Evolutionary conservation across 1,140 invertebrate genomes (phyloP), one percentile per base, ranked within the genome.

Genomic region (Meloidogyne floridensis): DNA sequence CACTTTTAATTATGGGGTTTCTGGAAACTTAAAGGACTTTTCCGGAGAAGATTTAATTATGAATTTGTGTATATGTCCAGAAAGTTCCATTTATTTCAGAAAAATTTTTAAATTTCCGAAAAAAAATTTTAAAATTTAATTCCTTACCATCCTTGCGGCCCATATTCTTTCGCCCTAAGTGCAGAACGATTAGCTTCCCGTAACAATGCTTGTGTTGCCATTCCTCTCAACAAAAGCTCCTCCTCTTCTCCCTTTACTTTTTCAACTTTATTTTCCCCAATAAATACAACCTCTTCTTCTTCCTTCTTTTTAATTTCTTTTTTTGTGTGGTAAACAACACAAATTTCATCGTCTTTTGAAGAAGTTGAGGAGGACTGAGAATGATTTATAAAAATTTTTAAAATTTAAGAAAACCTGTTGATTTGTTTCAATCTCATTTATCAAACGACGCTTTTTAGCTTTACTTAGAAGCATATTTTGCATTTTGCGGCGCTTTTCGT

Each of bases 81-180:
- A 32, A 32, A 2, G 32, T 32, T 32, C 32, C 20, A 20, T 20
- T 20, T 20, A 20, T 20, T 20, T 20, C 20, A 20, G 20, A 20
- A 20, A 20, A 20, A 20, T 20, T 20, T 20, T 20, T 20, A 20
- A 20, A 20, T 20, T 20, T 20, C 20, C 20, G 20, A 20, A 20
- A 20, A 20, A 20, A 20, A 20, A 20, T 20, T 53, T 56, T 15
- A 54, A 42, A 8, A 18, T 72, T 72, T 1, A 10, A 72, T 20
- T 20, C 8, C 7, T 8, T 76, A 76, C 75, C 75, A 76, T 76
- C 75, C 75, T n/a, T 76, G 75, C 7, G 75, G 75, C 8, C 75
- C 75, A 43, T 76, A 56, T 42, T 42, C 54, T 7, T 56, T 4
- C 15, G 75, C 75, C 15, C 75, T 13, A 0, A 56, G 75, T n/a